Base-by-base conservation (phyloP, 2,113 vertebrate species). In the Neogobius melanostomus region DNA sequence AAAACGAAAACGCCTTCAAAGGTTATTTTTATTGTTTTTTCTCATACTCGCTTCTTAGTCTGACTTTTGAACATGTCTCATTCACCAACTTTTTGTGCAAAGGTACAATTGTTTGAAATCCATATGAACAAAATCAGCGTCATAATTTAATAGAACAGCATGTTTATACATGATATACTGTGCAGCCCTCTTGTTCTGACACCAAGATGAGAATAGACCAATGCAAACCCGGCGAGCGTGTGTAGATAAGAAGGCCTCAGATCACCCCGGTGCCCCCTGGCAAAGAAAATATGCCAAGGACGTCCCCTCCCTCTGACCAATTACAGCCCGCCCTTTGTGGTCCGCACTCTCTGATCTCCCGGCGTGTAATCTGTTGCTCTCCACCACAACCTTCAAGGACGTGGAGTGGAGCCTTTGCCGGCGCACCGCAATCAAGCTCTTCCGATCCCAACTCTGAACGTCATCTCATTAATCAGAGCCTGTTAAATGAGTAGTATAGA, bases 381-480 rank as follows among this genome's bases (percentile, higher is more conserved):
- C 48, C 59, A 49, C 68, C 54, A 52, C 12, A 43, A 43, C 66
- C 36, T 57, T 70, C 70, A 16, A 36, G 21, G 28, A 71, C 14
- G 67, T 71, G 49, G 57, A 52, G 67, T 68, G 49, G 57, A 52
- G 48, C 28, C 12, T 52, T 52, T 66, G 65, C 48, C 61, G 60
- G 57, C 47, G 47, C 64, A 59, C 43, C 5, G 28, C 48, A 51
- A 54, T 66, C 70, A 57, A 36, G 45, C 50, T 47, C 49, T 60
- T 53, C 14, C 4, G 44, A 71, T 77, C 68, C 66, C 9, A 10
- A 8, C 51, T 52, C 42, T 45, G 66, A 66, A 49, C 42, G 47
- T 42, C 36, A 11, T 36, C 48, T 66, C 79, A 54, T 77, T 72
- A 80, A 72, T 78, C 53, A n/a, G 42, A 48, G 71, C 4, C 10